These are phyloP conservation scores for Aythya baeri DNA, from an alignment of 2,113 vertebrate genomes.

Conservation along the genomic window DNA sequence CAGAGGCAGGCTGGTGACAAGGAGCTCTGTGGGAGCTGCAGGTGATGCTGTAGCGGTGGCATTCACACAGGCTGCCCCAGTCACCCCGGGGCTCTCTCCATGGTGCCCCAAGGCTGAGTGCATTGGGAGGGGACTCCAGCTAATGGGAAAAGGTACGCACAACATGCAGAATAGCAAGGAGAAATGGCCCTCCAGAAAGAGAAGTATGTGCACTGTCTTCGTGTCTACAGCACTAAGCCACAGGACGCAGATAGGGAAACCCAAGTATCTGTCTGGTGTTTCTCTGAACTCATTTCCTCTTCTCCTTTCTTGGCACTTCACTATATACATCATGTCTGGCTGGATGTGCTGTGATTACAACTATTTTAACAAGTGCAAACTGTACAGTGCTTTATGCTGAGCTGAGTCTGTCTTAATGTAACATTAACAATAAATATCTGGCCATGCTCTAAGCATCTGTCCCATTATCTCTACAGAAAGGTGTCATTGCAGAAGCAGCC, in stretches of 20 bases:
- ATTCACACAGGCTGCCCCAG: background rate
- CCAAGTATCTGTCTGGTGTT: background rate
- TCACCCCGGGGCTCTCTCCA: rapidly evolving
- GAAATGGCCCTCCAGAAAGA: background rate
- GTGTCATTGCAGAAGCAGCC: background rate
- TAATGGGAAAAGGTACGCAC: background rate
- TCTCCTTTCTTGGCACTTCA: background rate
- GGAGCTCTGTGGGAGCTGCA: background rate
- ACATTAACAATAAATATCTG: background rate
- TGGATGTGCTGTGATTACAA: background rate
- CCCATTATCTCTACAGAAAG: background rate
- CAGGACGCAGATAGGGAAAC: background rate
- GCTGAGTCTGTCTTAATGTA: background rate
- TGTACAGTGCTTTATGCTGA: rapidly evolving
- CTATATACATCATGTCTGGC: slow-evolving; percentile 30
- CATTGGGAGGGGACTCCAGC: background rate
- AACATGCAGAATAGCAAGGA: background rate
- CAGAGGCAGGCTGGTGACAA: background rate
- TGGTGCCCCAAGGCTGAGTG: rapidly evolving
- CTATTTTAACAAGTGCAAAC: background rate
- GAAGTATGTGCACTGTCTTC: rapidly evolving
- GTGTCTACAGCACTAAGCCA: background rate
- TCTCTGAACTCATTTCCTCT: background rate
- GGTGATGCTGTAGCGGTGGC: background rate
- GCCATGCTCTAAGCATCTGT: background rate